Conservation (phyloP, 2,888 invertebrate species). For the Rotaria socialis region DNA sequence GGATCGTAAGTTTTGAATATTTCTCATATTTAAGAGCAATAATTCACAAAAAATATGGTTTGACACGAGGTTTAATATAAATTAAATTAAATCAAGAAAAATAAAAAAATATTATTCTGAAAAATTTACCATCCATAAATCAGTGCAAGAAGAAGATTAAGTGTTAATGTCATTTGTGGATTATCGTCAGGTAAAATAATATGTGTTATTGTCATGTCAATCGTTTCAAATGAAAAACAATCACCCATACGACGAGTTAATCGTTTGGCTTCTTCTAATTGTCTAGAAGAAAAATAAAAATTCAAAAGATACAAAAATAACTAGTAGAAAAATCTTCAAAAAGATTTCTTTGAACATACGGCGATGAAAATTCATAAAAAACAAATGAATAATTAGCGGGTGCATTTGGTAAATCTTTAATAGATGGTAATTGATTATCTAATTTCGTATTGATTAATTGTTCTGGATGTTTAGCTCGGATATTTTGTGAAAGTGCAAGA, state of each 20-base stretch:
- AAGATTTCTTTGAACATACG: background rate
- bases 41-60: too few relatives aligned
- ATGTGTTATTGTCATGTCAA: conserved; percentile 21
- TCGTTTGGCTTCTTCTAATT: background rate
- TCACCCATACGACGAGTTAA: conserved; percentile 9
- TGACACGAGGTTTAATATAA: too few relatives aligned
- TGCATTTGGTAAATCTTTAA: conserved; percentile 7
- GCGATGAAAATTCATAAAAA: background rate
- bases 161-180: background rate
- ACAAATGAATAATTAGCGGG: conserved; percentile 34
- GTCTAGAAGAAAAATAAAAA: background rate
- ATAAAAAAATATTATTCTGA: too few relatives aligned
- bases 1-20: too few relatives aligned
- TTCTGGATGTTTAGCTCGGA: background rate
- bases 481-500: background rate
- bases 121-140: background rate
- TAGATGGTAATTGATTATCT: background rate
- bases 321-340: background rate
- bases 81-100: too few relatives aligned
- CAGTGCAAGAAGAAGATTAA: background rate
- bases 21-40: too few relatives aligned
- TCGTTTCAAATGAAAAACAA: background rate
- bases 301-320: background rate
- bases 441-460: background rate
- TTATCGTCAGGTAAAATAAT: background rate